Conservation (phyloP, 2,888 invertebrate genomes). For the Drosophila nr. perissopoda region DNA sequence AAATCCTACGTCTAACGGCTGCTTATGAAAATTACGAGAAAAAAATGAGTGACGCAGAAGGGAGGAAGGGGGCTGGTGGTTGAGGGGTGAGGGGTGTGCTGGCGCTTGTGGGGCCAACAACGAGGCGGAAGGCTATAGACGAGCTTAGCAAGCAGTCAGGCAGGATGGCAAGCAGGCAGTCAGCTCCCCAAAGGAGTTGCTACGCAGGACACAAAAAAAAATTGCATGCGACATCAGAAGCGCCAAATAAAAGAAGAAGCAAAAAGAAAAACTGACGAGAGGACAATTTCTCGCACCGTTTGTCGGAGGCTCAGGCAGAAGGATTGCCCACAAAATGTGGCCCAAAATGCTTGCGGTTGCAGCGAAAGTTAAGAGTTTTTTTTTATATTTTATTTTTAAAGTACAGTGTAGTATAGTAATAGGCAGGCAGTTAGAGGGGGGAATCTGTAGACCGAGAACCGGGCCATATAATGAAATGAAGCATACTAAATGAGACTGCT, state of each 20-base stretch:
- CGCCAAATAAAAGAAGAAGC: slow-evolving; percentile 38
- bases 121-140: slow-evolving; percentile 18
- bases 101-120: neutral
- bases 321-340: slow-evolving; percentile 79
- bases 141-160: slow-evolving; percentile 47
- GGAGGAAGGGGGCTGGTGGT: neutral
- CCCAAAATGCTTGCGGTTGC: slow-evolving; percentile 78
- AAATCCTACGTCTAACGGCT: slow-evolving; percentile 82
- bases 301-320: slow-evolving; percentile 64
- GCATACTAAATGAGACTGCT: slow-evolving; percentile 80
- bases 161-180: slow-evolving; percentile 14
- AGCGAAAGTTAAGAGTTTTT: slow-evolving; percentile 75
- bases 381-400: slow-evolving; percentile 42
- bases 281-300: slow-evolving; percentile 79
- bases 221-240: slow-evolving; percentile 79
- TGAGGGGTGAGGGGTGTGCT: neutral
- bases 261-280: slow-evolving; percentile 53
- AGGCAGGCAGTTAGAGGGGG: slow-evolving; percentile 36
- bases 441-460: slow-evolving; percentile 22
- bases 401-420: slow-evolving; percentile 40
- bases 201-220: slow-evolving; percentile 60
- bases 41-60: slow-evolving; percentile 71
- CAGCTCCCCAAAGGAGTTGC: slow-evolving; percentile 74
- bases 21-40: slow-evolving; percentile 82
- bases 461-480: slow-evolving; percentile 74